Evolutionary conservation across 2,113 vertebrate species (phyloP), one percentile per base, ranked within the genome.

Genomic region (Poeciliopsis retropinna): DNA sequence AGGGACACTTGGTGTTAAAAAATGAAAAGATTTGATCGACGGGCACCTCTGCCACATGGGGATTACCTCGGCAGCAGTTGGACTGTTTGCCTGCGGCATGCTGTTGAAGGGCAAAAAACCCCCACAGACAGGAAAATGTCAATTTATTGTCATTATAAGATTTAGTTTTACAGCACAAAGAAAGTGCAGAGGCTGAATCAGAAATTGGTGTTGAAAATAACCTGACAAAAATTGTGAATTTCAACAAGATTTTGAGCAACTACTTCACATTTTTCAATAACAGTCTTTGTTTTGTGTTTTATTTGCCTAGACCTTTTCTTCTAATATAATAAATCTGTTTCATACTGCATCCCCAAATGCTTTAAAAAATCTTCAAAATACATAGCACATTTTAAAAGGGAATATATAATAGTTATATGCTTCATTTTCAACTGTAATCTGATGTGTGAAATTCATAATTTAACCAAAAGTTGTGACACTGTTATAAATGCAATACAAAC

Each of bases 1-100:
- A 3, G 74, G 51, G 75, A 66, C 34, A 32, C 32, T 83, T 83
- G 37, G 30, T 80, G 73, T 65, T 73, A 72, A 62, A 74, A 54
- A 88, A 70, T 57, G 64, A 79, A 79, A 77, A 31, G 44, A 27
- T 67, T 78, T 86, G 90, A 91, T 25, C 84, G 86, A 84, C 86
- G 79, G 85, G 44, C 54, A 29, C 10, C 15, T 47, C 57, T 39
- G 63, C 83, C 86, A 69, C 88, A 75, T 67, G 83, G 88, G 89
- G 79, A 75, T 75, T 81, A 76, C 82, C 72, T 87, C 54, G 1
- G 31, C 54, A 28, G 70, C 19, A 28, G 73, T 64, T 62, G 72
- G 73, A 64, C 32, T 47, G 70, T 44, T 72, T n/a, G 8, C 82
- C 62, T 80, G 47, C 27, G 0, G 61, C 69, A 69, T 67, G 57